Evolutionary conservation across 2,113 vertebrate species (phyloP), one percentile per base, ranked within the genome.

Genomic region (Thunnus maccoyii): DNA sequence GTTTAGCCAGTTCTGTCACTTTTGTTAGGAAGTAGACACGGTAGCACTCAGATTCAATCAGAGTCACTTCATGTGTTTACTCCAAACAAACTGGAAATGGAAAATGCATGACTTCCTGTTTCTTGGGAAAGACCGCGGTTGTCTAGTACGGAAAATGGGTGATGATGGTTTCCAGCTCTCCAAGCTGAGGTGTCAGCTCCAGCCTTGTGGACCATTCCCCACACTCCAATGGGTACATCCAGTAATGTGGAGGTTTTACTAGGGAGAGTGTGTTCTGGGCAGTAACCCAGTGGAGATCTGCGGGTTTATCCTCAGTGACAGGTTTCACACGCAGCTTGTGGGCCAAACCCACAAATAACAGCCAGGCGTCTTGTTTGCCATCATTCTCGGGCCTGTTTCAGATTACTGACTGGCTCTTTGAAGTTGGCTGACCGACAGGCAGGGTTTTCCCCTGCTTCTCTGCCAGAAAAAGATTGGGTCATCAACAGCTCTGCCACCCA

Each of bases 331-430:
- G 71, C 74, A 78, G 88, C 87, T 80, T 78, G 89, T 77, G 82
- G 88, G 89, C 88, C 91, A 89, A 91, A 81, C 88, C 88, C 91
- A 89, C 92, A 92, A 92, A 92, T 93, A 91, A 89, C 90, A 89
- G 72, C 78, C 85, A 82, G 88, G 80, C 86, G 75, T 90, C 77
- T 88, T 89, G 85, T 89, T 89, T 85, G 79, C 86, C 86, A 76
- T 81, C 86, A 67, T 90, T 73, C 85, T 68, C 72, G 8, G 74
- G 83, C 75, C 87, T 85, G 91, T 88, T 88, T 94, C 88, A 85
- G 60, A 91, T 94, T 91, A 91, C 87, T 55, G 68, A 66, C 77
- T 51, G 62, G 68, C 84, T 81, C 89, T 94, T 93, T 94, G 92
- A 94, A 91, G 93, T 74, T 67, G 69, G 65, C 83, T 69, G 82